These are phyloP conservation scores for Acrossocheilus fasciatus DNA, from an alignment of 2,797 vertebrate species.

Conservation along the genomic window DNA sequence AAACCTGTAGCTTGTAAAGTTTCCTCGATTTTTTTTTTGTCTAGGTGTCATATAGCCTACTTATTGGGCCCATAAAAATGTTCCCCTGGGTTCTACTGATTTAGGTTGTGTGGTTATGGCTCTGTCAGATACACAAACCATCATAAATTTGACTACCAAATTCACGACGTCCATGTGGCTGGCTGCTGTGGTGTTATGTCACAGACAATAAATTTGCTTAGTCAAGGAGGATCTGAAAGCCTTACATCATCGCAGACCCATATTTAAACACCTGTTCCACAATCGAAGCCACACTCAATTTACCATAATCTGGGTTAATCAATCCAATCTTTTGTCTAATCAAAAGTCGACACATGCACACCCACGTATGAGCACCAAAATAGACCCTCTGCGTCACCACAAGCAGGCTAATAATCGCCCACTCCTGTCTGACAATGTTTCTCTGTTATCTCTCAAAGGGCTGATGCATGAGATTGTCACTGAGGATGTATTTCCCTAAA, in stretches of 20 bases:
- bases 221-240: conserved; percentile 23
- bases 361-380: neutral
- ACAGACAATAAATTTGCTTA: conserved; percentile 55
- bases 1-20: conserved; percentile 3
- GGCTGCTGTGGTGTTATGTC: conserved; percentile 9
- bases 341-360: neutral
- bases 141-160: conserved; percentile 53
- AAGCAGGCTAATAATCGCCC: conserved; percentile 23
- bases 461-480: conserved; percentile 20
- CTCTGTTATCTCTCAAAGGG: neutral
- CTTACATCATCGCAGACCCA: conserved; percentile 1
- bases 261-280: conserved; percentile 55
- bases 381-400: conserved; percentile 36
- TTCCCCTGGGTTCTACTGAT: neutral
- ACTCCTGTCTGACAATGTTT: neutral
- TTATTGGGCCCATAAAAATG: neutral
- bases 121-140: conserved; percentile 12
- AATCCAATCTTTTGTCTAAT: conserved; percentile 53
- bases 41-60: neutral
- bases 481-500: conserved; percentile 18
- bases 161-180: conserved; percentile 19
- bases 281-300: conserved; percentile 56
- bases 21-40: neutral
- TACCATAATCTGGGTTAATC: conserved; percentile 64
- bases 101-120: conserved; percentile 1